Percentiles rank a stretch among this genome's conserved stretches.
Conservation (phyloP, 2,797 vertebrate species). For the Harpagifer antarcticus region DNA sequence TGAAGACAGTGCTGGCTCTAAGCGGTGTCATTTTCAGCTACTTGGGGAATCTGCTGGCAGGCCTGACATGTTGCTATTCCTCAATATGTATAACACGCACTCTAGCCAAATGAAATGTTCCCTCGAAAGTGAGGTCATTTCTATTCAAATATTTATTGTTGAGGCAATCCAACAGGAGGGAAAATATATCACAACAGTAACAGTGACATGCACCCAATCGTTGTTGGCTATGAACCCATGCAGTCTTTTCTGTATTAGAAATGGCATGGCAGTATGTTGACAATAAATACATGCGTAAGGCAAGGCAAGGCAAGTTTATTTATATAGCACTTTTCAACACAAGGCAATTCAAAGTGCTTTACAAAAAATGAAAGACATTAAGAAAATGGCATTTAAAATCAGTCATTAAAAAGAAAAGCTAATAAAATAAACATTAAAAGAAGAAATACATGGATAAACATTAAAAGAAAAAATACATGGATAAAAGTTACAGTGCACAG, state of each 20-base stretch:
- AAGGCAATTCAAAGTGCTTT: no score
- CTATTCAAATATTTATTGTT: conserved; percentile 65
- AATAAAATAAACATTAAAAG: no score
- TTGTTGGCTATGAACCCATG: conserved; percentile 17
- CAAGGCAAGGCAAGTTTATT: no score
- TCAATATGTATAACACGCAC: conserved; percentile 54
- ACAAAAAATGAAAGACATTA: no score
- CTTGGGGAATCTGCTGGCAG: conserved; percentile 64
- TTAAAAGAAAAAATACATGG: no score
- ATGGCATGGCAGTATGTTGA: background rate
- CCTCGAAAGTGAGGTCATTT: conserved; percentile 65
- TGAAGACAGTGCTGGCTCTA: conserved; percentile 52
- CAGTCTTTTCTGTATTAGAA: conserved; percentile 13
- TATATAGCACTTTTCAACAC: no score
- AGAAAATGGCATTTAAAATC: no score
- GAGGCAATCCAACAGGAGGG: conserved; percentile 40
- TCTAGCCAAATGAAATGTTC: conserved; percentile 67
- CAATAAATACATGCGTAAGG: no score
- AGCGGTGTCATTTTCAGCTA: conserved; percentile 60
- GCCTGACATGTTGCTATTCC: conserved; percentile 63
- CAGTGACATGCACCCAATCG: conserved; percentile 22
- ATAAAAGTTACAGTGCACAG: no score
- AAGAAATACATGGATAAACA: no score
- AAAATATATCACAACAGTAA: conserved; percentile 31
- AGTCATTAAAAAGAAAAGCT: no score